Evolutionary conservation across 2,797 vertebrate species (phyloP).

Genomic region (Cichlasoma orientale): DNA sequence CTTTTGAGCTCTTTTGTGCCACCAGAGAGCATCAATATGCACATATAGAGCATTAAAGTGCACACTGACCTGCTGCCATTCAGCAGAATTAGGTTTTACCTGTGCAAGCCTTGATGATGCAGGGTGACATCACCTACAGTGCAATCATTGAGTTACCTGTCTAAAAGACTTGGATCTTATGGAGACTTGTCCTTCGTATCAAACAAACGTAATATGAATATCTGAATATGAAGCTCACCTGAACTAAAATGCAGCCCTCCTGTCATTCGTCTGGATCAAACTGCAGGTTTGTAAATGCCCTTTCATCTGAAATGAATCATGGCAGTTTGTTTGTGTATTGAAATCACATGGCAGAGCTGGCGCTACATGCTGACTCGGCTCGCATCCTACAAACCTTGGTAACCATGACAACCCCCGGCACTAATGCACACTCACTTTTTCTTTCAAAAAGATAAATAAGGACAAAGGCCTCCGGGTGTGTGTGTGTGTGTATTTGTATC

Average conservation of each 20-base stretch:
- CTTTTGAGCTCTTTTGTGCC: background rate
- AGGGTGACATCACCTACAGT: background rate
- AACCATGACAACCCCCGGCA: conserved; percentile 77
- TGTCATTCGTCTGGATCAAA: background rate
- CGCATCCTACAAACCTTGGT: conserved; percentile 75
- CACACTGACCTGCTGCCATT: background rate
- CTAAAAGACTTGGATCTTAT: background rate
- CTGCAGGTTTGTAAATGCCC: background rate
- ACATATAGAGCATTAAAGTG: background rate
- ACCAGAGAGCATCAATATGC: background rate
- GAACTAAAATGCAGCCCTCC: background rate
- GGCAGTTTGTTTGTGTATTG: conserved; percentile 60
- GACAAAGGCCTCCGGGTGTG: conserved; percentile 66
- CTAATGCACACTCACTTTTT: conserved; percentile 60
- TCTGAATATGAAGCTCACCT: background rate
- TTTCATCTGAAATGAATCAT: conserved; percentile 15
- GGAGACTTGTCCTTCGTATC: background rate
- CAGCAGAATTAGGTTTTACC: background rate
- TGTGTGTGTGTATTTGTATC: conserved; percentile 32
- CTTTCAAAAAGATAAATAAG: conserved; percentile 76
- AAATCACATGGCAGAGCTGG: conserved; percentile 64
- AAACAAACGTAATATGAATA: background rate
- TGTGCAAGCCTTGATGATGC: background rate
- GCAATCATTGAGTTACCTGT: background rate
- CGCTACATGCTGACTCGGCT: conserved; percentile 73